Evolutionary conservation across 2,113 vertebrate species (phyloP), one percentile per base, ranked within the genome.

Genomic region (Dermatemys mawii): DNA sequence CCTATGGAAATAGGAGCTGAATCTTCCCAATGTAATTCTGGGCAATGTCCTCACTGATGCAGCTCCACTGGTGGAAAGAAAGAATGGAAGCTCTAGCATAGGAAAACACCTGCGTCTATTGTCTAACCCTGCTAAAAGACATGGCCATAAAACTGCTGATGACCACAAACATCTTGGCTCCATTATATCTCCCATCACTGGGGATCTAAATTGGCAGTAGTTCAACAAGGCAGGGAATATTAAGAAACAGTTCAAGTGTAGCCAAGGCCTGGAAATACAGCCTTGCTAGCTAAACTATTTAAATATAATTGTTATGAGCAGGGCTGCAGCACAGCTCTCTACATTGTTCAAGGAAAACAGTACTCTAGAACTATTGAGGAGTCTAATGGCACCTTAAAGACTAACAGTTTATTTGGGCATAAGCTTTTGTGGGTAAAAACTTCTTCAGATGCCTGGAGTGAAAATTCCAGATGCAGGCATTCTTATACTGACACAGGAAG

Each of bases 291-390:
- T 63, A n/a, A 49, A 49, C 11, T 22, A 14, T 48, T 5, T 67
- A 44, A 46, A 46, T 11, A 38, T 2, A 9, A 70, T 8, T 48
- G 46, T 63, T 32, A 3, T 67, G 26, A 50, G 24, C 44, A 63
- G 48, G 55, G 13, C 17, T 26, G 81, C 6, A 9, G 12, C 54
- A 57, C 14, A 3, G 21, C 35, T 70, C 54, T n/a, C 38, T 1
- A 8, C 1, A 0, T 44, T 26, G 70, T 17, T 49, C 17, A 75
- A 35, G 46, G 81, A 57, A 14, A 78, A 78, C 0, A 46, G 46
- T 8, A 46, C 46, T 46, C 46, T 46, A 46, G 46, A 46, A 46
- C 46, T 46, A 46, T 6, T 8, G 46, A 46, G 46, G 46, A 46
- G 46, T 46, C 46, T 8, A 8, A 8, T 46, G 46, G 46, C 46